Evolutionary conservation across 37 sponge, comb jelly and placozoan genomes (phyloP).

Genomic region (Agelas oroides): DNA sequence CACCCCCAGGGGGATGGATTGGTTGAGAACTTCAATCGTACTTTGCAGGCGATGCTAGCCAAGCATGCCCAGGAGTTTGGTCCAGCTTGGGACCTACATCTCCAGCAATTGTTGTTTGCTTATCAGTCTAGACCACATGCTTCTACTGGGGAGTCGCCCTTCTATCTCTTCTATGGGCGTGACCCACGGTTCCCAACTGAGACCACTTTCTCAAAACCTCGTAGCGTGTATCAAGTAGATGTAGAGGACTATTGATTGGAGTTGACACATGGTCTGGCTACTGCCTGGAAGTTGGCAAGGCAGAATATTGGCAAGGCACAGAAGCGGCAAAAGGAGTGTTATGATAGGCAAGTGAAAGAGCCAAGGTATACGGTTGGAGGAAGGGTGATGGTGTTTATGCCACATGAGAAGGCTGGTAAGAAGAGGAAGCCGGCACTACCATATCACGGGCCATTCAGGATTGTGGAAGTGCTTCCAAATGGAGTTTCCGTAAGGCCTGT

Average conservation of each 20-base stretch:
- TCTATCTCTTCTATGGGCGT: conserved; percentile 12
- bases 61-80: neutral
- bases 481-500: neutral
- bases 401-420: neutral
- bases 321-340: conserved; percentile 13
- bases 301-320: conserved; percentile 5
- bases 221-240: neutral
- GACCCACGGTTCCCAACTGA: conserved; percentile 27
- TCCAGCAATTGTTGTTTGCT: conserved; percentile 14
- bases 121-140: conserved; percentile 21
- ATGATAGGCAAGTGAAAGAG: conserved; percentile 7
- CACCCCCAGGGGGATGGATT: conserved; percentile 34
- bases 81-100: neutral
- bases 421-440: conserved; percentile 10
- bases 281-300: conserved; percentile 21
- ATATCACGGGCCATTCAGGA: conserved; percentile 29
- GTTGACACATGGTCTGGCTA: neutral
- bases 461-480: conserved; percentile 2
- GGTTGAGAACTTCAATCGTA: conserved; percentile 30
- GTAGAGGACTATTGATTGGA: conserved; percentile 13
- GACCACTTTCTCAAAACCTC: too few relatives aligned
- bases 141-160: conserved; percentile 17
- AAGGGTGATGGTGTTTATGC: too few relatives aligned
- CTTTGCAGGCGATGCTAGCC: conserved; percentile 26
- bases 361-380: neutral